These are phyloP conservation scores for Falco biarmicus DNA, from an alignment of 2,797 vertebrate species.

Conservation along the genomic window DNA sequence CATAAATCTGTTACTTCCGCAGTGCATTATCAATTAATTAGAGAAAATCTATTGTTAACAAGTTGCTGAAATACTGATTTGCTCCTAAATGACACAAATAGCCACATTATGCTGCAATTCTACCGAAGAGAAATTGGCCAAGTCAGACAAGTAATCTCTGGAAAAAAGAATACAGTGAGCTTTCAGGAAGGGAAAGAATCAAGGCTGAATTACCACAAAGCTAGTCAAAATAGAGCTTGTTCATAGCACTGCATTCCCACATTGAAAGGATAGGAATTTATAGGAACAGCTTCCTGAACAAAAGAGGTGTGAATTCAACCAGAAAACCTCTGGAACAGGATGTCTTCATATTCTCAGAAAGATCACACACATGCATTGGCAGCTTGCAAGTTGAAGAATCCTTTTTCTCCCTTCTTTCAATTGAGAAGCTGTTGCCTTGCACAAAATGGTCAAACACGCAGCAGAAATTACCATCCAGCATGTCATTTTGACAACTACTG, in stretches of 20 bases:
- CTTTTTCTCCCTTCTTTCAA: background rate
- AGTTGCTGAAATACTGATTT: background rate
- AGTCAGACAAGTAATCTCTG: background rate
- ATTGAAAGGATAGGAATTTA: background rate
- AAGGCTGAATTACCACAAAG: background rate
- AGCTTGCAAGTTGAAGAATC: background rate
- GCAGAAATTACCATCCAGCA: background rate
- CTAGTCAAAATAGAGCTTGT: background rate
- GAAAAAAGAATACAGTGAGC: background rate
- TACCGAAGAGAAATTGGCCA: background rate
- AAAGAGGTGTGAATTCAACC: background rate
- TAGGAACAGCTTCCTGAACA: background rate
- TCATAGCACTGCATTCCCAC: background rate
- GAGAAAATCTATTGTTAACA: background rate
- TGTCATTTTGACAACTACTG: background rate
- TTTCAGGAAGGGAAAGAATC: background rate
- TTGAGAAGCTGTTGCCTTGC: background rate
- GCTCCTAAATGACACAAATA: background rate
- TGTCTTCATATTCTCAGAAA: background rate
- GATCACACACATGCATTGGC: background rate
- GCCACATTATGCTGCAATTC: fast-evolving
- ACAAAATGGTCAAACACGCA: background rate
- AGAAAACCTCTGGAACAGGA: background rate
- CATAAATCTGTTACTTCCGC: background rate
- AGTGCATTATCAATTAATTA: background rate